phyloP scores from a whole-genome alignment of 35 echinoderm and acorn worm species.

The Eucidaris tribuloides region DNA sequence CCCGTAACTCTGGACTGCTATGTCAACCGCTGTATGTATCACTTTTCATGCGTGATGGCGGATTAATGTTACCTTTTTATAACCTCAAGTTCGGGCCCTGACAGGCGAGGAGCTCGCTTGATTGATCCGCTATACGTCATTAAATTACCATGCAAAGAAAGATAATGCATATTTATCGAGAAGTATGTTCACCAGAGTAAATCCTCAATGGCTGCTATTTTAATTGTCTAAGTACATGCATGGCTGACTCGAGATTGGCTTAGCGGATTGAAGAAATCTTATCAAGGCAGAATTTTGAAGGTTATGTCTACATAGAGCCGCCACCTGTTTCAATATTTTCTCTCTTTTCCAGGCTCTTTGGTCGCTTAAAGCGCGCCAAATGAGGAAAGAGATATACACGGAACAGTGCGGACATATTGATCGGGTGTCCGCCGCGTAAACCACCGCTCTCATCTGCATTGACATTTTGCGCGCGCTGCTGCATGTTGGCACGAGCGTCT shows the following conservation, averaged over 20 bases:
- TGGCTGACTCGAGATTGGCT: slow-evolving; percentile 29
- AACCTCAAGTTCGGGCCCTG: too few relatives aligned
- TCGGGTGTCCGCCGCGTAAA: slow-evolving; percentile 20
- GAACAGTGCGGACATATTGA: slow-evolving; percentile 6
- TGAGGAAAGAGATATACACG: slow-evolving; percentile 13
- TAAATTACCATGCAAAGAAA: slow-evolving; percentile 13
- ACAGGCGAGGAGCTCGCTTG: slow-evolving; percentile 16
- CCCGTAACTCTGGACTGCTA: too few relatives aligned
- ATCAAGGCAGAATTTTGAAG: slow-evolving; percentile 32
- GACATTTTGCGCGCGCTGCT: not conserved
- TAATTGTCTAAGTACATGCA: slow-evolving; percentile 29
- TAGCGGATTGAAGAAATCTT: slow-evolving; percentile 30
- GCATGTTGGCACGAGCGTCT: slow-evolving; percentile 17
- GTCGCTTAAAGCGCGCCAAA: not conserved
- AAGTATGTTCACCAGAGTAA: slow-evolving; percentile 11
- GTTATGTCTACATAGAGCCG: slow-evolving; percentile 31
- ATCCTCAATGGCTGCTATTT: not conserved
- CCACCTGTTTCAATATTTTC: slow-evolving; percentile 40
- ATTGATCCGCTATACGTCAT: slow-evolving; percentile 4
- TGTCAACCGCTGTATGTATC: too few relatives aligned
- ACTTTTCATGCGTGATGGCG: too few relatives aligned
- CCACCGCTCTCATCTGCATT: not conserved
- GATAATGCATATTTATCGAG: slow-evolving; percentile 39
- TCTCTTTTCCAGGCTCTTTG: not conserved
- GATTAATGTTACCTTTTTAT: too few relatives aligned